phyloP scores from a whole-genome alignment of 2,888 invertebrate species.

The Drosophila lutescens region DNA sequence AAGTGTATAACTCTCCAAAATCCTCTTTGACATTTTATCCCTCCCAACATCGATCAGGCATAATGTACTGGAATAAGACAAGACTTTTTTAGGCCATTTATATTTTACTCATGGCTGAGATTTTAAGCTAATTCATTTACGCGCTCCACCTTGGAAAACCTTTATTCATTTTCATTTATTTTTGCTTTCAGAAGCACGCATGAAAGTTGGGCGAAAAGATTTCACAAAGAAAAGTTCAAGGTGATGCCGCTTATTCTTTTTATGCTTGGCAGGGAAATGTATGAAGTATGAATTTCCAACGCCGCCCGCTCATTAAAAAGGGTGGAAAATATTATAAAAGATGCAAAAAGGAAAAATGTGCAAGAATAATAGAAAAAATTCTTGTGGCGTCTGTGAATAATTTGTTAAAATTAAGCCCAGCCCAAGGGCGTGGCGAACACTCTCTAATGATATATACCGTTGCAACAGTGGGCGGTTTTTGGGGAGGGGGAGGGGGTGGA shows the following conservation, averaged over 20 bases:
- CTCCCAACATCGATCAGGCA: slow-evolving; percentile 4
- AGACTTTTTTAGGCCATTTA: slow-evolving; percentile 60
- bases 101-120: slow-evolving; percentile 77
- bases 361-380: slow-evolving; percentile 37
- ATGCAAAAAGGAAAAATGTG: slow-evolving; percentile 10
- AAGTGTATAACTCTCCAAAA: neutral
- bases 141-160: slow-evolving; percentile 10
- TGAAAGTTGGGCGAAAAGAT: slow-evolving; percentile 21
- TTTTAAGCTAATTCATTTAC: slow-evolving; percentile 46
- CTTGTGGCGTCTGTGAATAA: slow-evolving; percentile 59
- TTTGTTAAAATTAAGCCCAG: slow-evolving; percentile 67
- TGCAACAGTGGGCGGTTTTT: slow-evolving; percentile 4
- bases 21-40: neutral
- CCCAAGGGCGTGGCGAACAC: slow-evolving; percentile 48
- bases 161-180: slow-evolving; percentile 6
- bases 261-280: slow-evolving; percentile 21
- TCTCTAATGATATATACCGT: slow-evolving; percentile 33
- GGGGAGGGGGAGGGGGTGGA: neutral
- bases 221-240: slow-evolving; percentile 58
- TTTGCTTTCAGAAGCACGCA: slow-evolving; percentile 17
- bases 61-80: slow-evolving; percentile 2
- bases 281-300: slow-evolving; percentile 26
- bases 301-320: slow-evolving; percentile 61
- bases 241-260: slow-evolving; percentile 24
- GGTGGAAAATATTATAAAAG: slow-evolving; percentile 39